phyloP scores from a whole-genome alignment of 2,797 vertebrate genomes.

The Tinamus major region DNA sequence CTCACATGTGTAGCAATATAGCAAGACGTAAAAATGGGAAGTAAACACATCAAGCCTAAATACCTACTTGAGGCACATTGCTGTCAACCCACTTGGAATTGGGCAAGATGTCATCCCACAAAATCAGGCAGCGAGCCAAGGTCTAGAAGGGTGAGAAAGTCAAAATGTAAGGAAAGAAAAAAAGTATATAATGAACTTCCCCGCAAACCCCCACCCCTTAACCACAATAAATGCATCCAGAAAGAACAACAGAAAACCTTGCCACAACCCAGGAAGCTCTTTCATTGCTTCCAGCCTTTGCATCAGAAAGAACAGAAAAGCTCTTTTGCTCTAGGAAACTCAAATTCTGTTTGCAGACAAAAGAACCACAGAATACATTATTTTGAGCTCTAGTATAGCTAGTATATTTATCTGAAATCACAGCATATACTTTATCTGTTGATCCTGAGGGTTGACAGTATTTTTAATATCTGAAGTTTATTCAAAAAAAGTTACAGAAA shows the following conservation, averaged over 20 bases:
- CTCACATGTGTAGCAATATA: neutral
- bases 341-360: neutral
- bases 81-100: constrained; percentile 95
- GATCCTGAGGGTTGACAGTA: neutral
- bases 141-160: constrained; percentile 82
- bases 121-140: constrained; percentile 94
- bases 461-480: neutral
- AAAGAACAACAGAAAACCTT: neutral
- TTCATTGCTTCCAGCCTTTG: neutral
- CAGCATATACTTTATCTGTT: neutral
- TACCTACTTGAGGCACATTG: constrained; percentile 94
- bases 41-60: neutral
- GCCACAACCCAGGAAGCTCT: neutral
- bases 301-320: neutral
- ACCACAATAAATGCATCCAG: neutral
- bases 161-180: neutral
- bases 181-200: neutral
- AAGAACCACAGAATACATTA: neutral
- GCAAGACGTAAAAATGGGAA: neutral
- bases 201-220: too few relatives aligned
- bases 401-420: neutral
- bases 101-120: constrained; percentile 98
- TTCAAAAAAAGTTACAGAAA: neutral
- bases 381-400: neutral
- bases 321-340: neutral